Base-by-base conservation (phyloP, 2,113 vertebrate genomes). In the Bostrychus sinensis region DNA sequence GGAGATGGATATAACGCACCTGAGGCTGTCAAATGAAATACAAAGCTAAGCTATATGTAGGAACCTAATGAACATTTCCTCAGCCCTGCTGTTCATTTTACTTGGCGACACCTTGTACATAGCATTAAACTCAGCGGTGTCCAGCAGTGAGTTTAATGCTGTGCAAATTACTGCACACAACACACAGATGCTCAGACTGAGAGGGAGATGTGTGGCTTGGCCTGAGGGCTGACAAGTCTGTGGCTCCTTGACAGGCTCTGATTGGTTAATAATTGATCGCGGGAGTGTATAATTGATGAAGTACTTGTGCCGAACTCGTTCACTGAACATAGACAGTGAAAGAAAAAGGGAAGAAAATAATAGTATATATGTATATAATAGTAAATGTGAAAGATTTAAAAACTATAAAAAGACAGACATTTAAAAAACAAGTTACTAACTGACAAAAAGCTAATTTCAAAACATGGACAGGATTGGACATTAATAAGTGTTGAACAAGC, bases 181-280 rank as follows among this genome's bases (percentile, higher is more conserved):
- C 66, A 74, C 59, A 66, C 59, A 78, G 54, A 70, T 23, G 14
- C 26, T 26, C 78, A 63, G 70, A 70, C 61, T 38, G 56, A 12
- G 62, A 58, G 69, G 72, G 69, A 72, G 70, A 74, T 56, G 2
- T 78, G 83, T 75, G 7, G 26, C 82, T 75, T 46, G 54, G 66
- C 84, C 75, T 58, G 74, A 63, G 77, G 82, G 64, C 79, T 84
- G 87, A 88, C 83, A 88, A 78, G 78, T 73, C 79, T 66, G 81
- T 19, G 73, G 78, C 65, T 84, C 57, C 62, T 85, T 74, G 75
- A 83, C 58, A 65, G 69, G 62, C 53, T 56, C 65, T 64, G 81
- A 87, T 80, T 84, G 82, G 75, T 88, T 90, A 91, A 91, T 91
- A 88, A 92, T 91, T 91, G 82, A 91, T 89, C 64, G 63, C 22